These are phyloP conservation scores for Betta splendens DNA, from an alignment of 2,797 vertebrate species.

Conservation along the genomic window DNA sequence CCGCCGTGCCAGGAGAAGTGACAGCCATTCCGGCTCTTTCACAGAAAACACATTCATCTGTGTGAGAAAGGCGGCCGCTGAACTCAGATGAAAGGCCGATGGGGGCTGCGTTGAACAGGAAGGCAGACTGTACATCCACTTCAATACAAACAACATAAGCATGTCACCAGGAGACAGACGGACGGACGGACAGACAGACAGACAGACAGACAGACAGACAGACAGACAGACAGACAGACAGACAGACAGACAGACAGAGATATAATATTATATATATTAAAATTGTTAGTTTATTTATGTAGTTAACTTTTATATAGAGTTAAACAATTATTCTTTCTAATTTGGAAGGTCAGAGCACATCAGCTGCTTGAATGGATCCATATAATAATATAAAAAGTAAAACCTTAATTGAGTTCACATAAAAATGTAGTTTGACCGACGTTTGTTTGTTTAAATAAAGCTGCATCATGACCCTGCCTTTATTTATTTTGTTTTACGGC, in stretches of 20 bases:
- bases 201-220: neutral
- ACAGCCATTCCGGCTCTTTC: constrained; percentile 82
- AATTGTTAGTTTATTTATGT: neutral
- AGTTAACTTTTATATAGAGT: no score
- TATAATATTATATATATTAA: no score
- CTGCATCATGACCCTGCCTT: neutral
- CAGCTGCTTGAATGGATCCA: no score
- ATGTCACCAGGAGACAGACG: constrained; percentile 43
- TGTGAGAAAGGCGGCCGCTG: constrained; percentile 79
- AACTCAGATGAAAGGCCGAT: constrained; percentile 73
- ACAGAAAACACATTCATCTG: constrained; percentile 82
- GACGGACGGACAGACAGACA: neutral
- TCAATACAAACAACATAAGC: constrained; percentile 70
- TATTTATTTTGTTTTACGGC: neutral
- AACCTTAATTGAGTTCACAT: neutral
- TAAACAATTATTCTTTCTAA: no score
- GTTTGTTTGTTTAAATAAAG: neutral
- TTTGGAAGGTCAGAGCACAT: no score
- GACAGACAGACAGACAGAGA: neutral
- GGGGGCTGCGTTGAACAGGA: constrained; percentile 76
- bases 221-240: neutral
- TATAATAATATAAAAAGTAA: neutral
- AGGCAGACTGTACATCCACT: constrained; percentile 78
- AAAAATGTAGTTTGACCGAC: neutral
- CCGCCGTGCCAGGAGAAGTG: constrained; percentile 78